Evolutionary conservation across 2,797 vertebrate genomes (phyloP).

Genomic region (Galago senegalensis): DNA sequence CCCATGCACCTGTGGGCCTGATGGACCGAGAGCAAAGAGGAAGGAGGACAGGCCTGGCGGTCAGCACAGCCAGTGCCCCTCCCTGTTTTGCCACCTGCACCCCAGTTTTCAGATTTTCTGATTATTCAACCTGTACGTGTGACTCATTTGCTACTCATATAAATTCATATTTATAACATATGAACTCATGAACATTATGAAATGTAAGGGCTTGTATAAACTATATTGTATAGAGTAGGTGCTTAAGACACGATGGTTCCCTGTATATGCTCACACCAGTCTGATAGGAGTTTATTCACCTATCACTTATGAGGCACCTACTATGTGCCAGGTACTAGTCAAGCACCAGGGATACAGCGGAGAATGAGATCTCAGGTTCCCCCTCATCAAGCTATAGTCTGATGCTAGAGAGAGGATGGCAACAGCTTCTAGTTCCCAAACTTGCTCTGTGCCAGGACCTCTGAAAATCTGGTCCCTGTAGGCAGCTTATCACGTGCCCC

Average conservation of each 20-base stretch:
- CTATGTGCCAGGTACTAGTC: background rate
- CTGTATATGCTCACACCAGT: background rate
- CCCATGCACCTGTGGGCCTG: background rate
- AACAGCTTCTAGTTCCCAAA: background rate
- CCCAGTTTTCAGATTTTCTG: background rate
- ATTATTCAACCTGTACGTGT: background rate
- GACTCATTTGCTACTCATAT: background rate
- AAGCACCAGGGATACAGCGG: background rate
- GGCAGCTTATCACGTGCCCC: background rate
- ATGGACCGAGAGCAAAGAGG: background rate
- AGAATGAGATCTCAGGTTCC: background rate
- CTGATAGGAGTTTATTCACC: background rate
- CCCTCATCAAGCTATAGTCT: background rate
- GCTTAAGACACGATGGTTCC: background rate
- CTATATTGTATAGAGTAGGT: background rate
- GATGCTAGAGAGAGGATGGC: too few species aligned
- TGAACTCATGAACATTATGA: background rate
- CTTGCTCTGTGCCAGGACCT: fast-evolving
- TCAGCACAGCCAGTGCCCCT: background rate
- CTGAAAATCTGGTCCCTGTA: background rate
- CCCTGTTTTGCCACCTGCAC: background rate
- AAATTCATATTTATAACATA: background rate
- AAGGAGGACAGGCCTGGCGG: background rate
- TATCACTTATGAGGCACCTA: background rate
- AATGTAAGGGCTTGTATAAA: background rate